A percentile compares a stretch with the other conserved stretches of the same genome.
Conservation (phyloP, 2,113 vertebrate genomes). For the Malaclemys terrapin region DNA sequence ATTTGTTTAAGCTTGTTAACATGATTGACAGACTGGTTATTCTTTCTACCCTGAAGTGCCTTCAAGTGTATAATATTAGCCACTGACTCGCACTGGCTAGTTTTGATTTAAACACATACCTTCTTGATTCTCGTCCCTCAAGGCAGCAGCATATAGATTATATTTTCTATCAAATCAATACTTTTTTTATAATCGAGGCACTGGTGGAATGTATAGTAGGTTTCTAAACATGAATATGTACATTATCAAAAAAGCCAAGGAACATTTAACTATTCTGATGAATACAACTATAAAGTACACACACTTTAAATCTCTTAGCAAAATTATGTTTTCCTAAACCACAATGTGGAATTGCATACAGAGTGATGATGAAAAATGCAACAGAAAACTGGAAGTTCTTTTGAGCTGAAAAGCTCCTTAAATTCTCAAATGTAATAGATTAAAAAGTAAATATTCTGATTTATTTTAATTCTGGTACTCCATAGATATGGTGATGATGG, state of each 20-base stretch:
- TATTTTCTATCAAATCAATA: slow-evolving; percentile 44
- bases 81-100: slow-evolving; percentile 41
- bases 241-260: background rate
- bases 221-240: slow-evolving; percentile 9
- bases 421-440: slow-evolving; percentile 45
- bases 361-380: slow-evolving; percentile 12
- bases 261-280: background rate
- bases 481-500: background rate
- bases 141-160: slow-evolving; percentile 23
- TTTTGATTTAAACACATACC: slow-evolving; percentile 54
- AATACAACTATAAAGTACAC: background rate
- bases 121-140: background rate
- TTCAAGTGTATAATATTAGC: slow-evolving; percentile 61
- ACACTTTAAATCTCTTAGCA: background rate
- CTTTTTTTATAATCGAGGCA: slow-evolving; percentile 45
- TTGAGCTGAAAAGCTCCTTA: slow-evolving; percentile 49
- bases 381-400: slow-evolving; percentile 26
- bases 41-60: slow-evolving; percentile 63
- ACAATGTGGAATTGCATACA: background rate
- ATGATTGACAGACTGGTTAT: slow-evolving; percentile 80
- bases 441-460: slow-evolving; percentile 21
- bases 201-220: background rate
- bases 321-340: background rate
- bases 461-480: slow-evolving; percentile 21
- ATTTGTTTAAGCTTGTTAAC: slow-evolving; percentile 64